phyloP scores from a whole-genome alignment of 2,113 vertebrate species.

The Eulemur macaco region DNA sequence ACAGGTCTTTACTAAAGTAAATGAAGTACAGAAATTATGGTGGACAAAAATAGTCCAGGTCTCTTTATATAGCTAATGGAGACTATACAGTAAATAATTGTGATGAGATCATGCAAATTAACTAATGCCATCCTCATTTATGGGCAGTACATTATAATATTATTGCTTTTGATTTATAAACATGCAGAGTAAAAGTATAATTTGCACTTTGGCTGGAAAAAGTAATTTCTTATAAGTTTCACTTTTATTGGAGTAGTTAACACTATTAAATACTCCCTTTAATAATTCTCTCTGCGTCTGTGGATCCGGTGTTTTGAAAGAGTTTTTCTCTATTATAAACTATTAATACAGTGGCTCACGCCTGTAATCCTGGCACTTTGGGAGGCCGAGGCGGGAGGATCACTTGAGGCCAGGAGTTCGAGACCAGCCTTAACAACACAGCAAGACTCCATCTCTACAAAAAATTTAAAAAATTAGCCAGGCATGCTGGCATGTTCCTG shows the following conservation, averaged over 20 bases:
- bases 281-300: not conserved
- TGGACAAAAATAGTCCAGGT: not conserved
- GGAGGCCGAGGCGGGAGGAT: too few species aligned
- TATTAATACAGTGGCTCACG: not conserved
- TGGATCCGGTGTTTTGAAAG: not conserved
- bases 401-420: too few species aligned
- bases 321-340: not conserved
- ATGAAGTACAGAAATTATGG: not conserved
- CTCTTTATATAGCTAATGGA: slow-evolving; percentile 17
- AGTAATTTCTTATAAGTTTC: slow-evolving; percentile 47
- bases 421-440: too few species aligned
- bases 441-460: too few species aligned
- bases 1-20: slow-evolving; percentile 30
- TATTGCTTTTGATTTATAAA: slow-evolving; percentile 39
- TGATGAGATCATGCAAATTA: slow-evolving; percentile 24
- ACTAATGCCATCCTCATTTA: not conserved
- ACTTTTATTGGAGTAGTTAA: slow-evolving; percentile 12
- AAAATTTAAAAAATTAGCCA: too few species aligned
- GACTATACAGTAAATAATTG: not conserved
- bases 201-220: slow-evolving; percentile 33
- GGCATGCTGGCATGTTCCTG: too few species aligned
- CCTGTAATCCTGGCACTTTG: too few species aligned
- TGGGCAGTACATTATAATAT: not conserved
- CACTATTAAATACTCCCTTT: not conserved
- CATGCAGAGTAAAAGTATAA: slow-evolving; percentile 21